Evolutionary conservation across 2,888 invertebrate species (phyloP).

Genomic region (Himalopsyche anomala): DNA sequence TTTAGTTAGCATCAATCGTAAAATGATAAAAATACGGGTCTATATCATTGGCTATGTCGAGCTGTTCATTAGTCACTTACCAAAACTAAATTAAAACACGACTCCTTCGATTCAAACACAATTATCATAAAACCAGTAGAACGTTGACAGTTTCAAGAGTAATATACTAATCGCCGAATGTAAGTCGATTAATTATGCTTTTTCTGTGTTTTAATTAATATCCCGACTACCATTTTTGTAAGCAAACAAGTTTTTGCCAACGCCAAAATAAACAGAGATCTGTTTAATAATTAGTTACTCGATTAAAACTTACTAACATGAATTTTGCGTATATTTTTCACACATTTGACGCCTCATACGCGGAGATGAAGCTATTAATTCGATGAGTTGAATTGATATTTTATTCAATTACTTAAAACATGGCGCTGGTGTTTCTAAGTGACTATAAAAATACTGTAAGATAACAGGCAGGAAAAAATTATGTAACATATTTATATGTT

Average conservation of each 20-base stretch:
- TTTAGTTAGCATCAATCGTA: no score
- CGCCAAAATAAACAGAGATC: not conserved
- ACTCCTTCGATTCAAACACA: not conserved
- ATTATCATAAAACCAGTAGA: not conserved
- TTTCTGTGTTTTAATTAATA: slow-evolving; percentile 21
- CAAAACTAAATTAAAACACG: slow-evolving; percentile 7
- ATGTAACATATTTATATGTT: no score
- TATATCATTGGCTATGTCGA: not conserved
- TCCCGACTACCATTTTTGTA: slow-evolving; percentile 4
- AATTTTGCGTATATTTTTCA: no score
- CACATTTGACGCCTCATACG: no score
- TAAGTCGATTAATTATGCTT: slow-evolving; percentile 10
- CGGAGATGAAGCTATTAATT: no score
- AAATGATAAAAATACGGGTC: no score
- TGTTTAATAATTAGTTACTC: not conserved
- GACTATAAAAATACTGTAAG: no score
- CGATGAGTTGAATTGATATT: no score
- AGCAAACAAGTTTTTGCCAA: not conserved
- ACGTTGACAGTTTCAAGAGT: not conserved
- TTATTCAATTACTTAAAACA: no score
- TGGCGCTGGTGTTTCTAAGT: no score
- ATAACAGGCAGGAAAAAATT: no score
- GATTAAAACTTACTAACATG: not conserved
- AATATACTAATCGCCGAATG: slow-evolving; percentile 11
- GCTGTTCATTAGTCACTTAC: not conserved